phyloP scores from a whole-genome alignment of 2,797 vertebrate genomes.

The Sorex maritimensis region DNA sequence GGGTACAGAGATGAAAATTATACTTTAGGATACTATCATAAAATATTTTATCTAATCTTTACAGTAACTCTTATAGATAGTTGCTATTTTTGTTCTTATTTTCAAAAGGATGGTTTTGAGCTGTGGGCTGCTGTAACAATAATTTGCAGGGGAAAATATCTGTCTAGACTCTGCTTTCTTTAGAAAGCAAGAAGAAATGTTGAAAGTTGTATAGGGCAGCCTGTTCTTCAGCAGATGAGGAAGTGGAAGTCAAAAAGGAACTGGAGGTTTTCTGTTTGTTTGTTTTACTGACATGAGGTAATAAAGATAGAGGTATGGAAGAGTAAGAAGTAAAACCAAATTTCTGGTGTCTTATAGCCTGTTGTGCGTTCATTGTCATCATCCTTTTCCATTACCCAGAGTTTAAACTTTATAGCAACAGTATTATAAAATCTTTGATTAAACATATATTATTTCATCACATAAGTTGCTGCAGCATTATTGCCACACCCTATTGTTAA shows the following conservation, averaged over 20 bases:
- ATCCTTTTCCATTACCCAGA: neutral
- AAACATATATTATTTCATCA: neutral
- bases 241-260: neutral
- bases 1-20: slow-evolving; percentile 4
- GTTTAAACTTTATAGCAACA: neutral
- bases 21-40: neutral
- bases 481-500: no score
- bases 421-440: slow-evolving; percentile 6
- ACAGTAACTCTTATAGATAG: neutral
- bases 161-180: slow-evolving; percentile 4
- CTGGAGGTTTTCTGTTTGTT: neutral
- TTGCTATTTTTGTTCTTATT: neutral
- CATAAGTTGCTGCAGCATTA: no score
- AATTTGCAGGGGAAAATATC: neutral
- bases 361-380: neutral
- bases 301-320: neutral
- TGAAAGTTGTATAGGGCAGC: neutral
- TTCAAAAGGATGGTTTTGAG: neutral
- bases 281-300: neutral
- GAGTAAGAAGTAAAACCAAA: neutral
- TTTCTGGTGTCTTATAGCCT: neutral
- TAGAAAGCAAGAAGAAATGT: slow-evolving; percentile 5
- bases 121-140: neutral
- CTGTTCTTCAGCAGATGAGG: neutral
- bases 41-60: slow-evolving; percentile 29